A percentile compares a stretch with the other conserved stretches of the same genome.
phyloP scores from a whole-genome alignment of 2,797 vertebrate genomes.

The Capromys pilorides region DNA sequence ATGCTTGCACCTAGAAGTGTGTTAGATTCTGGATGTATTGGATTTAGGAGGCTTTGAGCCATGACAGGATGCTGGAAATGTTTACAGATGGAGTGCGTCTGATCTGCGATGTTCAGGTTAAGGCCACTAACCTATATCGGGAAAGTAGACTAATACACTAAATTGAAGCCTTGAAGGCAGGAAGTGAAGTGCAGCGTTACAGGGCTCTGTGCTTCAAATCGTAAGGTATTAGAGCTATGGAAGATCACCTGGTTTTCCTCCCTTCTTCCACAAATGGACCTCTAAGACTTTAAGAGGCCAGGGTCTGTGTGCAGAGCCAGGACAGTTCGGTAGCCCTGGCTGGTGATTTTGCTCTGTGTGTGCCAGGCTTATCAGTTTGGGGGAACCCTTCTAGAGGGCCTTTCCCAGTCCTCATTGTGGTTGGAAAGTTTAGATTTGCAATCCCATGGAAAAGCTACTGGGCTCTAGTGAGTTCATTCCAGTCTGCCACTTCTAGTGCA shows the following conservation, averaged over 20 bases:
- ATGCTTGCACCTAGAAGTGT: not conserved
- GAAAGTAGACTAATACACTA: not conserved
- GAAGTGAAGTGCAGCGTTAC: not conserved
- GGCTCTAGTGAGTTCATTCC: too few species aligned
- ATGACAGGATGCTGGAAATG: not conserved
- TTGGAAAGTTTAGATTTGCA: too few species aligned
- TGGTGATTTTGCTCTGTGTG: not conserved
- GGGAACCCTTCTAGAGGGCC: not conserved
- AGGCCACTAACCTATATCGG: not conserved
- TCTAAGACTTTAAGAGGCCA: not conserved
- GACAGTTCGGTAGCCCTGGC: not conserved
- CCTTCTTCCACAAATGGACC: not conserved
- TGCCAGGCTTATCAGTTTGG: not conserved
- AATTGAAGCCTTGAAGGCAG: conserved; percentile 7
- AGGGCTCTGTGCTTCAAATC: not conserved
- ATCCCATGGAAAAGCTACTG: too few species aligned
- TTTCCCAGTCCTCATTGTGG: too few species aligned
- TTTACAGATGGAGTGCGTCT: not conserved
- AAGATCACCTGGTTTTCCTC: not conserved
- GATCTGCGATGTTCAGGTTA: not conserved
- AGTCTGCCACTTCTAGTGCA: too few species aligned
- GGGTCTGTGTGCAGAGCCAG: not conserved
- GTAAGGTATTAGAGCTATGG: not conserved
- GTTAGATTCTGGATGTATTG: not conserved
- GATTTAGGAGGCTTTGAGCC: not conserved